Evolutionary conservation across 2,888 invertebrate genomes (phyloP).

Genomic region (Thereva unica): DNA sequence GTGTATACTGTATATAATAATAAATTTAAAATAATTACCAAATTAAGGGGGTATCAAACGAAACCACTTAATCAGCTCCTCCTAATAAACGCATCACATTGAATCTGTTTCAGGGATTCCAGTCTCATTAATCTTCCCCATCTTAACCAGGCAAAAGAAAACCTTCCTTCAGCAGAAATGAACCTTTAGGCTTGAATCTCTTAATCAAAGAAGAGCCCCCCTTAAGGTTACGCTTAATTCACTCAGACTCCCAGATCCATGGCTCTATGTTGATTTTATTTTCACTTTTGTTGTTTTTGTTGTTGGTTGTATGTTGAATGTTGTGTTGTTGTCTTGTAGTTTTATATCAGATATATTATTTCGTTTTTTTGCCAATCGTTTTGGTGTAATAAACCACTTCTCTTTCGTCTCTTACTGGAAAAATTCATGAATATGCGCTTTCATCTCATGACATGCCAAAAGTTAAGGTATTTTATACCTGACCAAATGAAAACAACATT

Average conservation of each 20-base stretch:
- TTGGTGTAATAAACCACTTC: constrained; percentile 24
- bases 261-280: background rate
- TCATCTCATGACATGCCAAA: background rate
- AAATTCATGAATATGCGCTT: constrained; percentile 13
- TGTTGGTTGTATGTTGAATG: too few species aligned
- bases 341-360: too few species aligned
- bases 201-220: constrained; percentile 22
- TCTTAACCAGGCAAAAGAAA: background rate
- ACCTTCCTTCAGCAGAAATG: too few species aligned
- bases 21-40: too few species aligned
- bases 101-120: background rate
- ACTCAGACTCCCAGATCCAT: background rate
- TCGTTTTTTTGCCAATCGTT: background rate
- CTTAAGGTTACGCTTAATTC: background rate
- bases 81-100: constrained; percentile 9
- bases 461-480: too few species aligned
- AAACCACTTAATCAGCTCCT: too few species aligned
- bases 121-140: constrained; percentile 19
- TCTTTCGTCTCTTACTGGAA: background rate
- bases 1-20: too few species aligned
- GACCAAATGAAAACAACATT: too few species aligned
- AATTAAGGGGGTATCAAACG: too few species aligned
- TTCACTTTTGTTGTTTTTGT: too few species aligned
- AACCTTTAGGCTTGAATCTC: background rate
- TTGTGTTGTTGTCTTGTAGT: too few species aligned